Evolutionary conservation across 1,140 invertebrate genomes (phyloP).

Genomic region (Drosophila parabipectinata): DNA sequence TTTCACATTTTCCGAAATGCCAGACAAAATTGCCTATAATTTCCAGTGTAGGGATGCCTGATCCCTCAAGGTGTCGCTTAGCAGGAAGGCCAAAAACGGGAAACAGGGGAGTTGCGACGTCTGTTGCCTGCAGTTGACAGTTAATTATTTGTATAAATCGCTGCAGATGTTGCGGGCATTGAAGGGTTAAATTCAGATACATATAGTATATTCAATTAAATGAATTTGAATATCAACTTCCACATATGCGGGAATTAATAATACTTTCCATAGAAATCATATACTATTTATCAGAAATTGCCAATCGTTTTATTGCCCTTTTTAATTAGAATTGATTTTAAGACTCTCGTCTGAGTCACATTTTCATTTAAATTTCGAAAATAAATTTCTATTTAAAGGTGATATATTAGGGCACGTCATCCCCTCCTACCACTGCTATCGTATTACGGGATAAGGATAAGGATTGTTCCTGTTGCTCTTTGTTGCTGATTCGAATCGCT

Average conservation of each 20-base stretch:
- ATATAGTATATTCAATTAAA: constrained; percentile 14
- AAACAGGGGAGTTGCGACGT: constrained; percentile 32
- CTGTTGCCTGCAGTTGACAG: constrained; percentile 67
- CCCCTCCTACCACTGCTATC: constrained; percentile 36
- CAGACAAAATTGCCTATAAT: constrained; percentile 62
- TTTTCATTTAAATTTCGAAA: constrained; percentile 60
- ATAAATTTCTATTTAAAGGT: constrained; percentile 68
- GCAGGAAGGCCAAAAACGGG: constrained; percentile 25
- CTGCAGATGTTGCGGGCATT: constrained; percentile 58
- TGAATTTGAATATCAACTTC: constrained; percentile 24
- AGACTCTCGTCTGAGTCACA: background rate
- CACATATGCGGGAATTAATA: background rate
- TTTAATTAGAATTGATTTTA: constrained; percentile 19
- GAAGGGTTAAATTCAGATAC: constrained; percentile 51
- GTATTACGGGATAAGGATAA: constrained; percentile 45
- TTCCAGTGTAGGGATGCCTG: constrained; percentile 42
- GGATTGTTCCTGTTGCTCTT: constrained; percentile 55
- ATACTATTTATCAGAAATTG: background rate
- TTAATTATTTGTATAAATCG: constrained; percentile 78
- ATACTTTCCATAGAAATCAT: background rate
- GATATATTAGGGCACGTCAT: constrained; percentile 51
- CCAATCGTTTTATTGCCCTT: background rate
- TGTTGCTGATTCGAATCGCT: constrained; percentile 5
- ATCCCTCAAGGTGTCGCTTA: constrained; percentile 56
- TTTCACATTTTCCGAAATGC: constrained; percentile 55